Evolutionary conservation across 2,797 vertebrate genomes (phyloP).

Genomic region (Microctenopoma steveboyesi): DNA sequence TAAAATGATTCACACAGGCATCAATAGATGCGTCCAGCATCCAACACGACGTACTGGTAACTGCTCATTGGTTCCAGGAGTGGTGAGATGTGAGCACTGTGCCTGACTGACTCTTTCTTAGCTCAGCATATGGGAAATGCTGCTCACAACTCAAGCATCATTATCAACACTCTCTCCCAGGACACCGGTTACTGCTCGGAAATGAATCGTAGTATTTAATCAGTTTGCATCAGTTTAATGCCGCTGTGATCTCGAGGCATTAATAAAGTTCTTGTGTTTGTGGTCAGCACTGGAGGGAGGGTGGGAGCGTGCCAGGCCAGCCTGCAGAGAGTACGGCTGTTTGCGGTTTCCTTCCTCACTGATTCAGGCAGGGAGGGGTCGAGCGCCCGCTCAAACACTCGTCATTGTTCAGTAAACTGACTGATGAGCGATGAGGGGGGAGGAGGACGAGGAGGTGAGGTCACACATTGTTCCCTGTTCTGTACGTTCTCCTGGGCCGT

Average conservation of each 20-base stretch:
- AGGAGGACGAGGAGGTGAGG: constrained; percentile 53
- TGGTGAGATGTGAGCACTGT: background rate
- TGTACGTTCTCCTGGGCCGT: constrained; percentile 32
- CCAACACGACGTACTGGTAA: background rate
- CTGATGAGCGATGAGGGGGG: constrained; percentile 61
- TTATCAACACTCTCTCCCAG: background rate
- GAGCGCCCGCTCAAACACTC: constrained; percentile 52
- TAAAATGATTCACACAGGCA: constrained; percentile 30
- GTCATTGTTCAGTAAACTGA: constrained; percentile 69
- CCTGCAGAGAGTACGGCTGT: constrained; percentile 25
- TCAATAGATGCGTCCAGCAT: constrained; percentile 16
- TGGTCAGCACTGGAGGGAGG: constrained; percentile 19
- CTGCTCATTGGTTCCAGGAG: constrained; percentile 19
- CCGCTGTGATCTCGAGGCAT: background rate
- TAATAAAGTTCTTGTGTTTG: background rate
- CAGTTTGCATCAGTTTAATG: background rate
- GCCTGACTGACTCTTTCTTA: constrained; percentile 10
- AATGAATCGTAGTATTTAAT: background rate
- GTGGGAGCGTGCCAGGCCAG: constrained; percentile 49
- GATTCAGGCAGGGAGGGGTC: constrained; percentile 17
- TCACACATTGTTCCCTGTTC: constrained; percentile 75
- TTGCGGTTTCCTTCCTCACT: constrained; percentile 52
- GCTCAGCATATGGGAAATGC: too few species aligned
- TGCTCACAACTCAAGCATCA: background rate
- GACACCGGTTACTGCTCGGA: background rate